Base-by-base conservation (phyloP, 2,888 invertebrate genomes). In the Drosophila antonietae region DNA sequence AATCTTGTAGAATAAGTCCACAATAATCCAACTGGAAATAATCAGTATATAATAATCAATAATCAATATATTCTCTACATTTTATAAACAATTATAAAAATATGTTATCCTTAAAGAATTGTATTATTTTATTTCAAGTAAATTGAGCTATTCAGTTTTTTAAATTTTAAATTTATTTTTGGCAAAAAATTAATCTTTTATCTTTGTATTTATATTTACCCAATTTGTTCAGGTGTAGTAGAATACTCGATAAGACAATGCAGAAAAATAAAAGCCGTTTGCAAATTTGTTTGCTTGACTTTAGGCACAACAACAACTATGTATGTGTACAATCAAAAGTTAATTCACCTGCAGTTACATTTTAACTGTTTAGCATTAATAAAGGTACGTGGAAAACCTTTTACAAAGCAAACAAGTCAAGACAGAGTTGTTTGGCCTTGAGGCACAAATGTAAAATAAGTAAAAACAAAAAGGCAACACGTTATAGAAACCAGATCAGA, bases 401-500 rank as follows among this genome's bases (percentile, higher is more conserved):
- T 44, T 33, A 8, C 20, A 15, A 43, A 23, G 51, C 53, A 58
- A 69, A 76, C 75, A 49, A 58, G 71, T 70, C 41, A 14, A 51
- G n/a, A 23, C 37, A 51, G 64, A 80, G 83, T 41, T 41, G 71
- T 64, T 82, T 83, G 90, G 61, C 87, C 90, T 84, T 84, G 89
- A 69, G 28, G 9, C 47, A 59, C 51, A 47, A 62, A 70, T 46
- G 33, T 33, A 60, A 41, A 52, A 31, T 55, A 53, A 62, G 44
- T 33, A 43, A 59, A 62, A 47, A 8, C 23, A 46, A 44, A 61
- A 61, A 63, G 37, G 15, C 43, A 53, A 53, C 39, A 65, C 43
- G 28, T 62, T 55, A 28, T 61, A 28, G 55, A 71, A 83, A 66
- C 65, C 66, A 69, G 69, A 68, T 35, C 37, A 81, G 81, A 77